A percentile compares a stretch with the other conserved stretches of the same genome.
Conservation (phyloP, 2,113 vertebrate species). For the Cryptomyrus ogoouensis region DNA sequence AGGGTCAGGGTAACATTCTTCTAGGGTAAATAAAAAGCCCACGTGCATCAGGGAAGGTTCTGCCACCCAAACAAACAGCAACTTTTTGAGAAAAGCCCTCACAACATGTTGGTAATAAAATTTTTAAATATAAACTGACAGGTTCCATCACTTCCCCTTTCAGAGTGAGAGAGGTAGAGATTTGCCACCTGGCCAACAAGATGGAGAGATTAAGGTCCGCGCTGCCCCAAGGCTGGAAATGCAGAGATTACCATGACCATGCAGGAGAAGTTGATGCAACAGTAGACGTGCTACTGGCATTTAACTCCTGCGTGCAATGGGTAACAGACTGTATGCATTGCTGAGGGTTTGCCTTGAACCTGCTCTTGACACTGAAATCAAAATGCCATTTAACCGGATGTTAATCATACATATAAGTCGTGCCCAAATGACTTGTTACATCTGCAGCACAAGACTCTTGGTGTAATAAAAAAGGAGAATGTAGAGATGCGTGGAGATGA, state of each 20-base stretch:
- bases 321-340: neutral
- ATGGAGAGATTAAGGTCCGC: constrained; percentile 36
- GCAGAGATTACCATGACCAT: constrained; percentile 37
- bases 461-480: neutral
- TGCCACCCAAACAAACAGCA: constrained; percentile 42
- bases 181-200: constrained; percentile 20
- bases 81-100: constrained; percentile 56
- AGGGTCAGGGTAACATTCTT: neutral
- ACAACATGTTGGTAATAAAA: constrained; percentile 33
- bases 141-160: constrained; percentile 64
- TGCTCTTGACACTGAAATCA: neutral
- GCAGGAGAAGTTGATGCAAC: constrained; percentile 10
- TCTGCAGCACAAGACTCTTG: neutral
- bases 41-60: neutral
- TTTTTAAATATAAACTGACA: constrained; percentile 75
- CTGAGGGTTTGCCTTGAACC: neutral
- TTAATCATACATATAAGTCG: neutral
- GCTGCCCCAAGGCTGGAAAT: constrained; percentile 17
- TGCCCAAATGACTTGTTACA: neutral
- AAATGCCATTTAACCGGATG: neutral
- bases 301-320: neutral
- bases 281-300: constrained; percentile 20
- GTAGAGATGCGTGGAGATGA: neutral
- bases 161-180: constrained; percentile 30
- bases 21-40: neutral